These are phyloP conservation scores for Drosophila grimshawi DNA, from an alignment of 1,140 invertebrate species.

Conservation along the genomic window DNA sequence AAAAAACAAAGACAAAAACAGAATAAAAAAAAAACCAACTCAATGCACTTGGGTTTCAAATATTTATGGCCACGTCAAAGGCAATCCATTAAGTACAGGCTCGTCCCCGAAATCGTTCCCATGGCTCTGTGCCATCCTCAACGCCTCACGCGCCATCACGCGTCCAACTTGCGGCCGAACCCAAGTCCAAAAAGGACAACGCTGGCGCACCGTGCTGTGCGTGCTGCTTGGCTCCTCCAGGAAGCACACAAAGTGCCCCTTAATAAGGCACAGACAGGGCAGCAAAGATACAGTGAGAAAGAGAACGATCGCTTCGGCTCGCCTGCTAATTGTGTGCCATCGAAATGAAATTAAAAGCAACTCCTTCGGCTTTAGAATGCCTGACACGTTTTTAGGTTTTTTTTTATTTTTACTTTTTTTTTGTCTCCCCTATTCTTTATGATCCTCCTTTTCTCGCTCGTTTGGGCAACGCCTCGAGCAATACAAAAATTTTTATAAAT, in stretches of 20 bases:
- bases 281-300: neutral
- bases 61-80: constrained; percentile 72
- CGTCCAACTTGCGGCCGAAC: constrained; percentile 61
- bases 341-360: constrained; percentile 79
- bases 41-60: constrained; percentile 63
- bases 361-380: constrained; percentile 71
- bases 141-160: constrained; percentile 74
- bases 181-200: constrained; percentile 57
- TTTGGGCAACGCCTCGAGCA: constrained; percentile 61
- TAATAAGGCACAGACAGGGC: constrained; percentile 55
- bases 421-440: constrained; percentile 29
- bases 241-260: constrained; percentile 56
- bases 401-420: constrained; percentile 28
- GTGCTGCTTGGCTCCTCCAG: constrained; percentile 61
- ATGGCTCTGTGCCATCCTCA: constrained; percentile 33
- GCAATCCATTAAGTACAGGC: constrained; percentile 66
- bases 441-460: constrained; percentile 41
- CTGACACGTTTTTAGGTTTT: constrained; percentile 51
- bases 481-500: constrained; percentile 76
- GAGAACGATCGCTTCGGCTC: constrained; percentile 29
- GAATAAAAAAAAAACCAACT: constrained; percentile 25
- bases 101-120: constrained; percentile 41
- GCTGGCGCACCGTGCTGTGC: constrained; percentile 51
- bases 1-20: constrained; percentile 16
- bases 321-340: constrained; percentile 79